Base-by-base conservation (phyloP, 2,888 invertebrate genomes). In the Dasysyrphus albostriatus region DNA sequence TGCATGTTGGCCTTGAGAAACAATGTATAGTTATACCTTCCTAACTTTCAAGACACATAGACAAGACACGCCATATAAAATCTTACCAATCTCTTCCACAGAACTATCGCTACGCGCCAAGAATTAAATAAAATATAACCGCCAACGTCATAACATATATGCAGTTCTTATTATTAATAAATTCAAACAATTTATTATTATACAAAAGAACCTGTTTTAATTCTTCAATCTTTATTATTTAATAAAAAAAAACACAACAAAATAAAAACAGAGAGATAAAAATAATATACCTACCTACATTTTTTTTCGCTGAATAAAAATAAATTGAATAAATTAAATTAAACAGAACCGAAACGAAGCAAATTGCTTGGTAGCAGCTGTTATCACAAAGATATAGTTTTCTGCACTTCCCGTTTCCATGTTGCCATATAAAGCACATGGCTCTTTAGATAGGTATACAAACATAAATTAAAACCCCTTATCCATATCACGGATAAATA, bases 61-160 rank as follows among this genome's bases (percentile, higher is more conserved):
- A 61, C 42, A 61, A n/a, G 24, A 39, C 19, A 29, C 9, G 54
- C 8, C 2, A 14, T 37, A 37, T 34, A 8, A 51, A 29, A 54
- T 3, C 24, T 10, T n/a, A 8, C 37, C 39, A 47, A 42, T 51
- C n/a, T 24, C 24, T 61, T 81, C 54, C 42, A 69, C 81, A 77
- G 84, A 85, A 85, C 58, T 37, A 12, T 49, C 73, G 44, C 56
- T 69, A 69, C 59, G 56, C 72, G 37, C 58, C 75, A 61, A 67
- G 72, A 67, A 59, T 37, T 67, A 34, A 65, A 65, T 63, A 12
- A 16, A 65, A 65, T 32, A n/a, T 19, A 58, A 24, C 34, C 10
- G 44, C 51, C 14, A 70, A 44, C 51, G 63, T 70, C 76, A 65
- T 82, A 58, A 56, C 70, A 10, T 14, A 10, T 14, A 59, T 70